Evolutionary conservation across 37 sponge, comb jelly and placozoan species (phyloP), one percentile per base, ranked within the genome.

Genomic region (Chondrilla cf. caribensis): DNA sequence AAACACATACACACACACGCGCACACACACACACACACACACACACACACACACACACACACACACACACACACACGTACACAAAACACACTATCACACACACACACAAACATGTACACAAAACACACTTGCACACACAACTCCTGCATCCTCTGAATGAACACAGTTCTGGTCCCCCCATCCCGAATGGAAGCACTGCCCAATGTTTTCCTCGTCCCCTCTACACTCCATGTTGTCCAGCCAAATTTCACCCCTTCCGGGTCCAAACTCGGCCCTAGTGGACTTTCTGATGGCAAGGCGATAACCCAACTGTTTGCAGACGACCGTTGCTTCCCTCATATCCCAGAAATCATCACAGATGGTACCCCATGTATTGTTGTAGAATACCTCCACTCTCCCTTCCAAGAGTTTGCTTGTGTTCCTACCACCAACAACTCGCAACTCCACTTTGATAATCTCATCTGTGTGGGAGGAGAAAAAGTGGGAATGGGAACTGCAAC

Each of bases 211-310:
- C 37, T 86, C 87, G 36, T 70, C 64, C 24, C 87, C 87, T n/a
- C 43, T 60, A 54, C 87, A 86, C 36, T 25, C 44, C 25, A 86
- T 82, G 51, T 84, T 78, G 47, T 84, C 85, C 40, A 84, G 62
- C 62, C 78, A 57, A 18, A 84, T 71, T 17, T 18, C 11, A 25
- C 59, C 85, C 24, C 8, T 79, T 15, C 79, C 85, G 3, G 59
- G 22, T 35, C 85, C 85, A 36, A 84, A 84, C 37, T 75, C 84
- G 18, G 38, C 38, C 32, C 22, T 25, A 19, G 25, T 21, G 1
- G 66, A 44, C 11, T 21, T 36, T 4, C 67, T 41, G 21, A 29
- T 9, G 11, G 65, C 79, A 14, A 33, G 28, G 9, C 9, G 43
- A 33, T 84, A 84, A 1, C 85, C 85, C 54, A 84, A 31, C 54